Conservation (phyloP, 2,797 vertebrate genomes). For the Nyctibius grandis region DNA sequence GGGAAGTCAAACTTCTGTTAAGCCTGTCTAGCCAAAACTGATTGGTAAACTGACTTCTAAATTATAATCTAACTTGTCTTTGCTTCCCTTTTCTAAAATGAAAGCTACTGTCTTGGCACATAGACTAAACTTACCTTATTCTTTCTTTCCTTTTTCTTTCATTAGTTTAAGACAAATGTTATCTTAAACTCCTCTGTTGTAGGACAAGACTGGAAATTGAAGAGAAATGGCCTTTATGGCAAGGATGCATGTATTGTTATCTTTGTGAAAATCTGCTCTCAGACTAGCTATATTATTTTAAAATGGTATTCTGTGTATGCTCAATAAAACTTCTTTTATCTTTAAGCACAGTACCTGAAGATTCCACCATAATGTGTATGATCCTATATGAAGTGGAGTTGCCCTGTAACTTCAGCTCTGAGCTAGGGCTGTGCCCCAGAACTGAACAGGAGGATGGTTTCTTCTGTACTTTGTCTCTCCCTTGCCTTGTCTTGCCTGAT, state of each 20-base stretch:
- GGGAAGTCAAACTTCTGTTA: background rate
- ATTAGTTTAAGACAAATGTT: background rate
- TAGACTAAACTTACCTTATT: background rate
- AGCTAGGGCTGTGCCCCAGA: background rate
- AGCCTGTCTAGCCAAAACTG: background rate
- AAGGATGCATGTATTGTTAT: background rate
- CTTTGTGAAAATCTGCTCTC: background rate
- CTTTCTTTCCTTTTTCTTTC: background rate
- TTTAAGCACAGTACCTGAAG: background rate
- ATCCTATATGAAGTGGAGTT: background rate
- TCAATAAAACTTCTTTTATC: background rate
- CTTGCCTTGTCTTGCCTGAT: conserved; percentile 2
- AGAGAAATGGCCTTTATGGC: background rate
- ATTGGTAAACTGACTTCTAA: background rate
- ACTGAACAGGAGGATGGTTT: background rate
- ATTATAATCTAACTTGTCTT: background rate
- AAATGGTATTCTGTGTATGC: background rate
- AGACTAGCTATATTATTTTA: background rate
- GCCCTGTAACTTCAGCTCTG: background rate
- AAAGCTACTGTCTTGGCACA: background rate
- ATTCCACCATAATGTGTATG: background rate
- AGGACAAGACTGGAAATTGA: background rate
- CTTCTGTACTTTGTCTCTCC: background rate
- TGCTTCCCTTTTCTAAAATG: background rate
- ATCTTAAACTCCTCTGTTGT: background rate